Conservation (phyloP, 2,797 vertebrate species). For the Parotocinclus haroldoi region DNA sequence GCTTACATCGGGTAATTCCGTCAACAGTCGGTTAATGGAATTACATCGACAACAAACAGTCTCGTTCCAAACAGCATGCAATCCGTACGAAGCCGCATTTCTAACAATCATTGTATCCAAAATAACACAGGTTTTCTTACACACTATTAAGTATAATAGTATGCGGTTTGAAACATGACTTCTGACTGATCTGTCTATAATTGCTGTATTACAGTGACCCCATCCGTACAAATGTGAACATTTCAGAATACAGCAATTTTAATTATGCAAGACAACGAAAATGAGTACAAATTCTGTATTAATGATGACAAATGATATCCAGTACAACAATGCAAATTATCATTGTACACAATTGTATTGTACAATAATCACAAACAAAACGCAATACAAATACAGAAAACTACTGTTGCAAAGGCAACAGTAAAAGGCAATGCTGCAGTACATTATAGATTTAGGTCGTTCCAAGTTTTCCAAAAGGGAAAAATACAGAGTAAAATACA, state of each 20-base stretch:
- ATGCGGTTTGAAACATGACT: background rate
- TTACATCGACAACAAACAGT: constrained; percentile 6
- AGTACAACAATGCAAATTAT: too few relatives aligned
- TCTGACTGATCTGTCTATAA: background rate
- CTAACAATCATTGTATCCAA: background rate
- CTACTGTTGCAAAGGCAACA: too few relatives aligned
- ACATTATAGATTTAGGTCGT: too few relatives aligned
- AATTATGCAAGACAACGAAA: too few relatives aligned
- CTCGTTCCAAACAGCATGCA: background rate
- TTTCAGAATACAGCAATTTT: background rate
- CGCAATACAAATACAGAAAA: too few relatives aligned
- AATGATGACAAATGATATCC: too few relatives aligned
- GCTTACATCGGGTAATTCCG: constrained; percentile 54
- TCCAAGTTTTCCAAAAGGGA: too few relatives aligned
- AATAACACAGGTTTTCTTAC: background rate
- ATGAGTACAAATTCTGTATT: too few relatives aligned
- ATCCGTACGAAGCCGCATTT: background rate
- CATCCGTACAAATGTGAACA: constrained; percentile 7
- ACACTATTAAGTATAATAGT: background rate
- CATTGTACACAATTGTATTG: too few relatives aligned
- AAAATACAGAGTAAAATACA: too few relatives aligned
- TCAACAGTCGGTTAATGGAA: constrained; percentile 70
- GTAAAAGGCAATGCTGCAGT: too few relatives aligned
- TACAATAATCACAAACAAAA: too few relatives aligned
- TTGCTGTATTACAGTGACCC: constrained; percentile 25